Evolutionary conservation across 2,113 vertebrate genomes (phyloP).

Genomic region (Dasyornis broadbenti): DNA sequence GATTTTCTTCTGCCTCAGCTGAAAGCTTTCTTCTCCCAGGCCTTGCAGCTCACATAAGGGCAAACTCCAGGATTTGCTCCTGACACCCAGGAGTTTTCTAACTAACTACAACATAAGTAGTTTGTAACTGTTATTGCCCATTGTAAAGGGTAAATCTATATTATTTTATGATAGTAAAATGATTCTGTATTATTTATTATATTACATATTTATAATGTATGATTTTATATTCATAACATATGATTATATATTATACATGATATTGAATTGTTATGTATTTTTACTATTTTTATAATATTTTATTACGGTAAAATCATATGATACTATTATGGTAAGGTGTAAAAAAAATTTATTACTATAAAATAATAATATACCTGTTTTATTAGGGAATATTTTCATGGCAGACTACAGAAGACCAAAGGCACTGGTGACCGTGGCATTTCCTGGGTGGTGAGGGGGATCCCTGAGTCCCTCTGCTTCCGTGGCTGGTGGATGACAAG

Average conservation of each 20-base stretch:
- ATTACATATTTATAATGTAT: background rate
- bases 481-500: fast-evolving
- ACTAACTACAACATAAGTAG: background rate
- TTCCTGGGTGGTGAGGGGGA: background rate
- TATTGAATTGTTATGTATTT: too few species aligned
- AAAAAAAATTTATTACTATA: background rate
- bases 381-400: background rate
- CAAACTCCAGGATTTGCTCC: background rate
- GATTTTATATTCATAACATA: too few species aligned
- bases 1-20: background rate
- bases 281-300: too few species aligned
- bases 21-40: background rate
- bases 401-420: background rate
- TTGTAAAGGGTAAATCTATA: background rate
- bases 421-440: background rate
- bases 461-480: background rate
- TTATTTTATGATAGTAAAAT: background rate
- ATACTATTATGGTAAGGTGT: background rate
- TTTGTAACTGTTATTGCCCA: background rate
- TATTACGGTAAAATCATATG: too few species aligned
- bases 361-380: background rate
- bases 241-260: too few species aligned
- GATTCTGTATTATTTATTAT: background rate
- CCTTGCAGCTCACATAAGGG: background rate
- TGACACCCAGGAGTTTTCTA: background rate